A percentile compares a stretch with the other conserved stretches of the same genome.
phyloP scores from a whole-genome alignment of 2,888 invertebrate genomes.

The Hydrotaea cyrtoneurina region DNA sequence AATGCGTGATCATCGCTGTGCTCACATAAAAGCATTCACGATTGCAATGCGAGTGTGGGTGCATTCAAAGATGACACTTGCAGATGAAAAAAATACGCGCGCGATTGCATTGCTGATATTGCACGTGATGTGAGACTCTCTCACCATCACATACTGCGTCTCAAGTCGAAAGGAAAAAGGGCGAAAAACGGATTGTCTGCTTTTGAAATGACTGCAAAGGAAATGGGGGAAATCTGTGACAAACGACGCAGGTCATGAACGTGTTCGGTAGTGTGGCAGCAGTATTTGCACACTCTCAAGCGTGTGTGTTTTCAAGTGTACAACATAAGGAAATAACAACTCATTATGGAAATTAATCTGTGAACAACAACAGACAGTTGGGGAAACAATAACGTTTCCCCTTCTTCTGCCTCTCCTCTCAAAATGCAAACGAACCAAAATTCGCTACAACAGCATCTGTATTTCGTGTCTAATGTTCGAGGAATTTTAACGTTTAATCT shows the following conservation, averaged over 20 bases:
- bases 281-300: not conserved
- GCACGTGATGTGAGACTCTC: not conserved
- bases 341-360: constrained; percentile 56
- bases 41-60: constrained; percentile 35
- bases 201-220: not conserved
- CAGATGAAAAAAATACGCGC: not conserved
- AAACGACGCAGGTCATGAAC: too few species aligned
- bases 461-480: too few species aligned
- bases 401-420: too few species aligned
- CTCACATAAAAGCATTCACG: constrained; percentile 32
- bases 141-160: not conserved
- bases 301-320: constrained; percentile 9
- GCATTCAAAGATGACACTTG: constrained; percentile 4
- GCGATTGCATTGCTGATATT: not conserved
- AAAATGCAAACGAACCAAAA: too few species aligned
- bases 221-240: not conserved
- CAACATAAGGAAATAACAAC: constrained; percentile 51
- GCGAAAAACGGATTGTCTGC: constrained; percentile 2
- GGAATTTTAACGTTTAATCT: too few species aligned
- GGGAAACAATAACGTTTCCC: not conserved
- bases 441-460: too few species aligned
- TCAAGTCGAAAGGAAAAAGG: constrained; percentile 1
- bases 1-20: constrained; percentile 50
- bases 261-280: too few species aligned
- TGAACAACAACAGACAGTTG: constrained; percentile 54